phyloP scores from a whole-genome alignment of 2,888 invertebrate species.

The Plagodis dolabraria region DNA sequence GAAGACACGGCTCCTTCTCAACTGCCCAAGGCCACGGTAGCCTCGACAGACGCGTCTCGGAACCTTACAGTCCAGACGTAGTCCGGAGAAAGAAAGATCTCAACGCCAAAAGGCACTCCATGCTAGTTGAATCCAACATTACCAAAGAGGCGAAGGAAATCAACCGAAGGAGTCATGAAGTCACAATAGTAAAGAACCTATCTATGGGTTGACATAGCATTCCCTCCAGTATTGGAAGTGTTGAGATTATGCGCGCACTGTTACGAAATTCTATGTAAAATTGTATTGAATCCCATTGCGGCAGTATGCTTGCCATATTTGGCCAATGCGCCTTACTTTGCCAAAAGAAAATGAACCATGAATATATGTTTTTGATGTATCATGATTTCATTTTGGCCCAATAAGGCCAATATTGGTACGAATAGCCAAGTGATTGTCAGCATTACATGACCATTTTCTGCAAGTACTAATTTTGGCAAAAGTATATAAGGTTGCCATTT shows the following conservation, averaged over 20 bases:
- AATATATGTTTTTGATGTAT: too few species aligned
- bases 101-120: slow-evolving; percentile 72
- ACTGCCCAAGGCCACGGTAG: slow-evolving; percentile 48
- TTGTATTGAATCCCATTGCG: background rate
- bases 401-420: too few species aligned
- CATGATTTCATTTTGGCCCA: too few species aligned
- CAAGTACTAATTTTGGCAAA: too few species aligned
- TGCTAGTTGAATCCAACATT: slow-evolving; percentile 73
- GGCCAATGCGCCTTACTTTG: too few species aligned
- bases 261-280: slow-evolving; percentile 3
- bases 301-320: too few species aligned
- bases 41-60: slow-evolving; percentile 70
- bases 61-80: slow-evolving; percentile 73
- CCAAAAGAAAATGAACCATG: too few species aligned
- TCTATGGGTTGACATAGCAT: slow-evolving; percentile 74
- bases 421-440: too few species aligned
- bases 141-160: slow-evolving; percentile 70
- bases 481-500: too few species aligned
- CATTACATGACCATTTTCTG: too few species aligned
- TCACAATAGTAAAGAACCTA: slow-evolving; percentile 69
- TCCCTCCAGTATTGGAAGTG: slow-evolving; percentile 34
- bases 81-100: slow-evolving; percentile 72
- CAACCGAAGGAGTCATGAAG: slow-evolving; percentile 74
- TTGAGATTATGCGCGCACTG: slow-evolving; percentile 21
- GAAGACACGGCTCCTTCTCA: slow-evolving; percentile 64